Evolutionary conservation across 1,140 invertebrate species (phyloP).

Genomic region (Trichomalopsis sarcophagae): DNA sequence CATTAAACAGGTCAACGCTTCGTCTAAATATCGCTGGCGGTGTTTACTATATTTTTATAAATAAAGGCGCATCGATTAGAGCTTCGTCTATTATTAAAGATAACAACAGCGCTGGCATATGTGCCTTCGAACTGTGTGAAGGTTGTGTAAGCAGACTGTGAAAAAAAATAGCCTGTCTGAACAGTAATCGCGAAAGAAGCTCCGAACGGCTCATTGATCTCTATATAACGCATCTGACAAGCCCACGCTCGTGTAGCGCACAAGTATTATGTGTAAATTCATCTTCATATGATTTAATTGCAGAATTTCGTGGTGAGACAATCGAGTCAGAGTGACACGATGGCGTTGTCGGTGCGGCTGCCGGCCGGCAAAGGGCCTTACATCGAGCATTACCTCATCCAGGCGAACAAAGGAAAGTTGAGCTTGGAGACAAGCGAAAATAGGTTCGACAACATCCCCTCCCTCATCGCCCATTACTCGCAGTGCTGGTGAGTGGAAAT

Average conservation of each 20-base stretch:
- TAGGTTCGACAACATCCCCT: conserved; percentile 92
- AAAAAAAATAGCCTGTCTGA: background rate
- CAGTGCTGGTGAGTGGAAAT: conserved; percentile 85
- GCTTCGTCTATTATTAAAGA: background rate
- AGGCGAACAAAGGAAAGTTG: conserved; percentile 85
- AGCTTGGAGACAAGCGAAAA: conserved; percentile 95
- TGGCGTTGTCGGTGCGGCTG: conserved; percentile 94
- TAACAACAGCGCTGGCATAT: background rate
- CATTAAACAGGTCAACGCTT: background rate
- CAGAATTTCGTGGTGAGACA: conserved; percentile 96
- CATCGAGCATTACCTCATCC: conserved; percentile 97
- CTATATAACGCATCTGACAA: too few relatives aligned
- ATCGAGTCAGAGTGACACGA: conserved; percentile 93
- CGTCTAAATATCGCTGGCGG: background rate
- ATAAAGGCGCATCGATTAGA: background rate
- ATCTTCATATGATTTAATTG: conserved; percentile 44
- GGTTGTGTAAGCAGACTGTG: background rate
- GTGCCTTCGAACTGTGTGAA: background rate
- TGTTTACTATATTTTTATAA: conserved; percentile 1
- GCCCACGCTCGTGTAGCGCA: too few relatives aligned
- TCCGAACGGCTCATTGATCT: too few relatives aligned
- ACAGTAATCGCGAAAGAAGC: too few relatives aligned
- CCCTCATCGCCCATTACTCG: conserved; percentile 93
- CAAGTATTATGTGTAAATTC: background rate
- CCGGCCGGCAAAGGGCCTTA: conserved; percentile 90